These are phyloP conservation scores for Cossypha dichroa DNA, from an alignment of 2,797 vertebrate genomes.

Conservation along the genomic window DNA sequence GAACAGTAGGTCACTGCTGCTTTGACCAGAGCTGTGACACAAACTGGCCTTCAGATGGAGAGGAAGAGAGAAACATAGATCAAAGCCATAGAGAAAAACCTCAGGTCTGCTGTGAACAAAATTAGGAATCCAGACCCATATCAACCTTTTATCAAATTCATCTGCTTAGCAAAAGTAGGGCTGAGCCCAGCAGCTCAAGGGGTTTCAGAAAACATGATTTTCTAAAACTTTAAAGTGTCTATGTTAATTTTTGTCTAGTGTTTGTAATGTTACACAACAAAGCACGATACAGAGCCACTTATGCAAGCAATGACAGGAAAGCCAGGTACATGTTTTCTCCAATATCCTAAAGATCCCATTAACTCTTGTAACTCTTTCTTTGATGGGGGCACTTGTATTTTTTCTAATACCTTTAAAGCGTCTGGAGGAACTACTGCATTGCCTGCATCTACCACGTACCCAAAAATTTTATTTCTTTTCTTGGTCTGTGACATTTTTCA, in stretches of 20 bases:
- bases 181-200: not conserved
- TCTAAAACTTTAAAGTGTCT: conserved; percentile 16
- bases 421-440: not conserved
- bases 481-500: not conserved
- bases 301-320: not conserved
- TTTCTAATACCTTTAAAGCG: not conserved
- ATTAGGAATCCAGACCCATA: not conserved
- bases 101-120: not conserved
- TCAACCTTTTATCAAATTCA: not conserved
- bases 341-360: not conserved
- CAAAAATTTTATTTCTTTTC: not conserved
- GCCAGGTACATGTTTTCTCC: not conserved
- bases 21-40: conserved; percentile 17
- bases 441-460: not conserved
- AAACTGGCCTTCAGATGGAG: not conserved
- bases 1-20: not conserved
- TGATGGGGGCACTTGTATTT: not conserved
- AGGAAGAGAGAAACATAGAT: not conserved
- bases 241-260: conserved; percentile 43
- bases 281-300: conserved; percentile 39
- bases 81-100: not conserved
- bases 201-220: not conserved
- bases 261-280: conserved; percentile 58
- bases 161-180: not conserved
- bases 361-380: not conserved